Evolutionary conservation across 1,140 invertebrate genomes (phyloP).

Genomic region (Caenorhabditis tropicalis): DNA sequence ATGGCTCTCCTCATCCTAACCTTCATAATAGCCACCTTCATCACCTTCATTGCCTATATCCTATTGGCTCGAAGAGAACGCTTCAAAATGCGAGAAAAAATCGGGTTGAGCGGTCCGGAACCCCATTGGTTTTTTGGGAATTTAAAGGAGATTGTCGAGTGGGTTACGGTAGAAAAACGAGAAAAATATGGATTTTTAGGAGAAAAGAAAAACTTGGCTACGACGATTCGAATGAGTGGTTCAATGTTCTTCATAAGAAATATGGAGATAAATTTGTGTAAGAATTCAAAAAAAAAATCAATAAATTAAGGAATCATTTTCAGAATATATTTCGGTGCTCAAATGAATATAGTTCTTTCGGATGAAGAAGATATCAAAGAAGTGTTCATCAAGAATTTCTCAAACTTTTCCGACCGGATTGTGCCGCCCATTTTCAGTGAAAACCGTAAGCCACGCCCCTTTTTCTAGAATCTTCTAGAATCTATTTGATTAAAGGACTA

Average conservation of each 20-base stretch:
- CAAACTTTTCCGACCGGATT: constrained; percentile 17
- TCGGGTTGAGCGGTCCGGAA: background rate
- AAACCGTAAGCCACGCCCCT: background rate
- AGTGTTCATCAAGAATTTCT: constrained; percentile 42
- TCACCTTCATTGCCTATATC: background rate
- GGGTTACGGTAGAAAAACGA: background rate
- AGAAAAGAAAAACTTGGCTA: constrained; percentile 16
- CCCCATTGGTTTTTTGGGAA: constrained; percentile 22
- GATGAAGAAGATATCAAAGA: constrained; percentile 34
- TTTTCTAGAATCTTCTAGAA: background rate
- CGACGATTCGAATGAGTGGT: constrained; percentile 11
- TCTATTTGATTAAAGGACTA: background rate
- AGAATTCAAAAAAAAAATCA: background rate
- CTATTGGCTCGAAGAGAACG: background rate
- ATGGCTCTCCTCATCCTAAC: constrained; percentile 9
- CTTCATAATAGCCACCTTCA: background rate
- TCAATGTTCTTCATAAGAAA: background rate
- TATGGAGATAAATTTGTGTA: constrained; percentile 27
- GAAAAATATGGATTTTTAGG: no score
- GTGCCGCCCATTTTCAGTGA: background rate
- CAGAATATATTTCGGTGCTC: constrained; percentile 16
- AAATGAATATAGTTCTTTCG: background rate
- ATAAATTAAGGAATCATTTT: background rate
- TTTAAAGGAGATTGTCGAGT: constrained; percentile 7
- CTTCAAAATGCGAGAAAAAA: constrained; percentile 8